phyloP scores from a whole-genome alignment of 2,113 vertebrate species.

The Antechinus stuartii region DNA sequence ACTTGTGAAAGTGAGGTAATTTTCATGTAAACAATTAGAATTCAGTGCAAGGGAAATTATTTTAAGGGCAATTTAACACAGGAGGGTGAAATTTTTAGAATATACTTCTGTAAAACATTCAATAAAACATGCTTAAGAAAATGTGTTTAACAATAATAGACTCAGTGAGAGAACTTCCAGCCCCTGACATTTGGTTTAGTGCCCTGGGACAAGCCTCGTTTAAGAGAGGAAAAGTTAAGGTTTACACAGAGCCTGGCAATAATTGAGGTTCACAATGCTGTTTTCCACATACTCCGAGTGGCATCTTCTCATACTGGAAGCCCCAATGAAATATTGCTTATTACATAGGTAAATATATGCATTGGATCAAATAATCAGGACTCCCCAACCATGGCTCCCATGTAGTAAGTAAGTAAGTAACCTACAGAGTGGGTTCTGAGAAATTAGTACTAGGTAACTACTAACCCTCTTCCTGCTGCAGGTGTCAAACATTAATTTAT shows the following conservation, averaged over 20 bases:
- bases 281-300: constrained; percentile 28
- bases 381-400: not conserved
- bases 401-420: not conserved
- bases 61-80: constrained; percentile 50
- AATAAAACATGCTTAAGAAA: constrained; percentile 55
- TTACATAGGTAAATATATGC: not conserved
- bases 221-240: constrained; percentile 20
- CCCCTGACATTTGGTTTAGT: constrained; percentile 54
- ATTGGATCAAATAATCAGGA: not conserved
- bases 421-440: not conserved
- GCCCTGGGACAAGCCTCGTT: constrained; percentile 1
- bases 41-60: constrained; percentile 65
- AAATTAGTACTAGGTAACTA: not conserved
- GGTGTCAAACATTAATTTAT: not conserved
- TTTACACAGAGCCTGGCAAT: constrained; percentile 15
- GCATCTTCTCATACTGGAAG: constrained; percentile 17
- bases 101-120: not conserved
- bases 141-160: constrained; percentile 50
- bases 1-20: constrained; percentile 67
- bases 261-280: constrained; percentile 19
- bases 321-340: constrained; percentile 4
- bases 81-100: constrained; percentile 26
- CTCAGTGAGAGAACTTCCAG: constrained; percentile 34
- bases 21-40: constrained; percentile 70
- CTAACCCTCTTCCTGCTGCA: not conserved